Evolutionary conservation across 2,888 invertebrate species (phyloP), one percentile per base, ranked within the genome.

Genomic region (Neoascia interrupta): DNA sequence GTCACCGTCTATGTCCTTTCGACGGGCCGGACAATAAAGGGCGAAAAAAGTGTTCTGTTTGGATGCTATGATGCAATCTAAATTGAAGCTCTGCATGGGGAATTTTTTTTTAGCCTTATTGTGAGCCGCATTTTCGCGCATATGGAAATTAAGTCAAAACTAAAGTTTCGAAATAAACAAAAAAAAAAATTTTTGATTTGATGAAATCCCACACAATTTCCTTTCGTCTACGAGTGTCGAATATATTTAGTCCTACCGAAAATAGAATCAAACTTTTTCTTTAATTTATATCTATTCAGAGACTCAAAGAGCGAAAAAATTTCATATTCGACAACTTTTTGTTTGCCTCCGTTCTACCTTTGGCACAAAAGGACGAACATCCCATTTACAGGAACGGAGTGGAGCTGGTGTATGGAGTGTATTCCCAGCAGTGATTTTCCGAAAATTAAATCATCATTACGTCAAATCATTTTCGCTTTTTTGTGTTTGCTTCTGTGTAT

Each of bases 371-470:
- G 41, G 8, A 19, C 18, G 41, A 15, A 11, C 13, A 15, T 36
- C 18, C 6, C 36, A n/a, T 13, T 36, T 1, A 36, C 5, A 11
- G n/a, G 2, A 2, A 31, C 2, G 31, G n/a, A 31, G 31, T n/a
- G 3, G 8, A 8, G 31, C 4, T n/a, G 31, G 31, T n/a, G n/a
- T n/a, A n/a, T 36, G 19, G 37, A 16, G 39, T 21, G n/a, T 49
- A 79, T 66, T 79, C 79, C 79, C 79, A 36, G 61, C 66, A 79
- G 79, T 79, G 66, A 79, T 79, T 79, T 79, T 73, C 31, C 49
- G 66, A 66, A 73, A 79, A 79, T 79, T 79, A 79, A 79, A 79
- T 79, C 79, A 79, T 79, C 79, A 79, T 79, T 79, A 79, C 79
- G 79, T 79, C 79, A 79, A 79, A 79, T 79, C 79, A 73, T 79